These are phyloP conservation scores for Acromyrmex heyeri DNA, from an alignment of 1,140 invertebrate genomes.

Conservation along the genomic window DNA sequence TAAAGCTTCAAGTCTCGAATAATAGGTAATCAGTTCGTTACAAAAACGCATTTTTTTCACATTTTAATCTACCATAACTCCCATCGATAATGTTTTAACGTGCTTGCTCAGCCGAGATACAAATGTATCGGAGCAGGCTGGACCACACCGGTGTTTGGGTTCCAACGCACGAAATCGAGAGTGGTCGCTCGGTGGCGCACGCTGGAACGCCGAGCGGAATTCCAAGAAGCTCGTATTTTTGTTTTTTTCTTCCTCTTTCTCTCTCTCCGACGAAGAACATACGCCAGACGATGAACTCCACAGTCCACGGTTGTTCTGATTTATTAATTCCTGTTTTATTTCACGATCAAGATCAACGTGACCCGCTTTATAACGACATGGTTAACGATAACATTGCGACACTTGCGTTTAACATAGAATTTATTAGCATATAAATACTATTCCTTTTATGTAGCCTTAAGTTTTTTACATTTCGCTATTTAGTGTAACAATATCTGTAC, in stretches of 20 bases:
- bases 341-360: constrained; percentile 57
- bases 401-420: constrained; percentile 2
- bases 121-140: constrained; percentile 50
- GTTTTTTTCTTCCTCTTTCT: not conserved
- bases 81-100: constrained; percentile 69
- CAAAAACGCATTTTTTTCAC: not conserved
- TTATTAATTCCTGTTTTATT: constrained; percentile 56
- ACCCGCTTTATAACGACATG: constrained; percentile 8
- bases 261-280: not conserved
- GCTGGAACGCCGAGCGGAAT: constrained; percentile 73
- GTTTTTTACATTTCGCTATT: constrained; percentile 7
- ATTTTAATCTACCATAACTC: not conserved
- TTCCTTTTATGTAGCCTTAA: not conserved
- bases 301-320: constrained; percentile 50
- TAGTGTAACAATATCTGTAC: not conserved
- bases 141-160: constrained; percentile 69
- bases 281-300: constrained; percentile 35
- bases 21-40: not conserved
- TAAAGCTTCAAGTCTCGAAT: not conserved
- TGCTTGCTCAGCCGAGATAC: constrained; percentile 61
- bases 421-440: constrained; percentile 25
- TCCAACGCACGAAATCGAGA: constrained; percentile 75
- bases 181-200: constrained; percentile 70
- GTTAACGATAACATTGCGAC: constrained; percentile 38
- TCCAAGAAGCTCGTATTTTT: constrained; percentile 70